Base-by-base conservation (phyloP, 64 coral and sea anemone genomes). In the Pocillopora verrucosa region DNA sequence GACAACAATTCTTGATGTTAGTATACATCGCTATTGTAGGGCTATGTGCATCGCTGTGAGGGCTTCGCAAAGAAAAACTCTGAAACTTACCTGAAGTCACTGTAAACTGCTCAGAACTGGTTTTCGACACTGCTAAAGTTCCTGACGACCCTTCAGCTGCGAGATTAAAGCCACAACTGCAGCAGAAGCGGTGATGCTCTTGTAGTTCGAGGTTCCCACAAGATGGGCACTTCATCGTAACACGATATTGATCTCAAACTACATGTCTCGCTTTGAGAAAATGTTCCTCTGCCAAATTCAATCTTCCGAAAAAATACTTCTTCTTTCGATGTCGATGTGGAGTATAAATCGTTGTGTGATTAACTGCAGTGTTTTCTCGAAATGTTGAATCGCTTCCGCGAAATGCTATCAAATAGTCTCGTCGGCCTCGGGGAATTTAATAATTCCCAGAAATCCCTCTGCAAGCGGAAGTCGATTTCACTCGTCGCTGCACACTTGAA, bases 141-240 rank as follows among this genome's bases (percentile, higher is more conserved):
- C 41, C 41, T 45, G 41, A 45, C 6, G 41, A 45, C 6, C 41
- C n/a, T 20, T 4, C 19, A 70, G 9, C 20, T n/a, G 67, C 34
- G 65, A 83, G 80, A 4, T 10, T 65, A 37, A 17, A 83, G 13
- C 80, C 80, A 38, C 80, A 83, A 25, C 41, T 34, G 19, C 6
- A 83, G 63, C 80, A 83, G 34, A 83, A 83, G 34, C 80, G 80
- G 65, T 83, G 80, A 67, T 83, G 80, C 61, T 83, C 16, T 67
- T 83, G 80, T 1, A 83, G 36, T 62, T 83, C 80, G 61, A 19
- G 9, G 16, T 83, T 83, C 62, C 80, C 80, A 67, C 80, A 83
- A 37, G 0, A 19, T 34, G 80, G 80, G 80, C 80, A 83, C 30
- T 67, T 83, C 80, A 83, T 83, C 6, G 17, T 67, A 1, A 22